Base-by-base conservation (phyloP, 2,113 vertebrate genomes). In the Alosa alosa region DNA sequence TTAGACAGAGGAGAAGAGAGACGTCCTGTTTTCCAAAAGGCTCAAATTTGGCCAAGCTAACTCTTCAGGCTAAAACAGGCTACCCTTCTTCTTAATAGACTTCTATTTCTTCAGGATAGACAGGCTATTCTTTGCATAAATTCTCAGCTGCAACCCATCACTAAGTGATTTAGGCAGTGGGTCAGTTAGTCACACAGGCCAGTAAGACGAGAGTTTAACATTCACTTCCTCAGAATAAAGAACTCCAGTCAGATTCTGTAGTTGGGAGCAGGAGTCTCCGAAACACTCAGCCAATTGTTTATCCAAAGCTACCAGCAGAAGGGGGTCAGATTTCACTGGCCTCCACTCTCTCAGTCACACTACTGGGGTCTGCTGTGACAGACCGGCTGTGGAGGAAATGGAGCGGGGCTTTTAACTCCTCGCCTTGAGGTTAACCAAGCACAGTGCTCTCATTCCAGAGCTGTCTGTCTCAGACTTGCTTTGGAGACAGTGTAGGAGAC, bases 61-160 rank as follows among this genome's bases (percentile, higher is more conserved):
- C 81, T 86, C 84, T 47, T 45, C 81, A 82, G 86, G 81, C 47
- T 68, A 68, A 68, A 25, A 31, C 8, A 31, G 25, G n/a, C 64
- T 31, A 68, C 6, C 3, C 22, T 11, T 68, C 64, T 25, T 7
- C 20, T 60, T 60, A 60, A 60, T 10, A 31, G n/a, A 60, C 18
- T 22, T 7, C n/a, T 9, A 11, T 7, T 3, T 31, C 64, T 31
- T 31, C 10, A 25, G 64, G 25, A 13, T 68, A 68, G 31, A 68
- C 64, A 64, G 57, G 57, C 22, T 45, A 36, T 88, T 88, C 85
- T 90, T 88, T 91, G 89, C 92, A 93, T 84, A 89, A 94, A 93
- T 83, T 60, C 36, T 72, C 49, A 31, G 86, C 52, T 31, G 64
- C 11, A 83, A 82, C 94, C 91, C 92, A 91, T 93, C n/a, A 82